Base-by-base conservation (phyloP, 2,797 vertebrate genomes). In the Sebastolobus altivelis region DNA sequence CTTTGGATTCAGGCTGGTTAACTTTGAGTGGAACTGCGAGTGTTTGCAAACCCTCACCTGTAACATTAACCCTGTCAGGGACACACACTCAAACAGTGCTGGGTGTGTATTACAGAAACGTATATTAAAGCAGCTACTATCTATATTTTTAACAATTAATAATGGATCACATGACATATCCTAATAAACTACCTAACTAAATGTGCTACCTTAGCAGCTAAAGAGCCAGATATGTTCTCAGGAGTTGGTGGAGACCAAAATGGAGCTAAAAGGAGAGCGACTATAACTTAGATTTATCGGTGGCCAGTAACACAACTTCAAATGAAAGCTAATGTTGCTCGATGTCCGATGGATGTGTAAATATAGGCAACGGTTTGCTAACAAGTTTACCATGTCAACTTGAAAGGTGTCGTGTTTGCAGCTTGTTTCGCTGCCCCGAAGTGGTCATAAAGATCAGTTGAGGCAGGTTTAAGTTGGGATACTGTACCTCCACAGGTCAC, bases 41-140 rank as follows among this genome's bases (percentile, higher is more conserved):
- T 46, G 62, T 59, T 25, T 56, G 54, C 58, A 52, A 27, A 68
- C 4, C 7, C 16, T 62, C n/a, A 56, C 25, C 14, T 82, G 80
- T 49, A 54, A 7, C 6, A 40, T 75, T 58, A 70, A 79, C 59
- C 33, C 71, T 46, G 20, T 63, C 43, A 54, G 33, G 25, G 35
- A 67, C n/a, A 13, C 22, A 25, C 13, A 22, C 25, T 2, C 4
- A 13, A 5, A 22, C 10, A n/a, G 12, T 2, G 12, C 27, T 46
- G 46, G 43, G 6, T 62, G 6, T 13, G 9, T 18, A 8, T 13
- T 22, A 22, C 54, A 59, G 55, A 52, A 65, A 65, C 5, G 2
- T 16, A 65, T 18, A 22, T 27, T 43, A 27, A 18, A 65, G 9
- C 5, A 2, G 8, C 5, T 46, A 3, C 20, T 3, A 65, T 46